Conservation (phyloP, 2,113 vertebrate species). For the Glareola pratincola region DNA sequence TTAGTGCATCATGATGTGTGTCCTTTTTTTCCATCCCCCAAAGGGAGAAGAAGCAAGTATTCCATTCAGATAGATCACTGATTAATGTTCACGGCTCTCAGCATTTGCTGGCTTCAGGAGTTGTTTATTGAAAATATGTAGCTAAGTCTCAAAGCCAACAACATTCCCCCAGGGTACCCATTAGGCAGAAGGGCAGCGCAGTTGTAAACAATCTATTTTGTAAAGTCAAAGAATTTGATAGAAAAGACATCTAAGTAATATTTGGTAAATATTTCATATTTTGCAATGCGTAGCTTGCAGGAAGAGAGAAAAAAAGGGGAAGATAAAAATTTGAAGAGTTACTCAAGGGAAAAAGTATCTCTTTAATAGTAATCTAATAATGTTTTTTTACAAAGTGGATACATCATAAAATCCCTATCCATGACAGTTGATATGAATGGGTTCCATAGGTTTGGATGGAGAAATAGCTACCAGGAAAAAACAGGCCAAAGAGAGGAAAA, state of each 20-base stretch:
- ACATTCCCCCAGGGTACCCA: constrained; percentile 53
- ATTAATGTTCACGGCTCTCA: constrained; percentile 59
- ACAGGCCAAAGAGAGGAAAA: background rate
- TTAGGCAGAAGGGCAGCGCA: constrained; percentile 66
- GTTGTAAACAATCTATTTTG: constrained; percentile 71
- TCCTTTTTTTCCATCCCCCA: background rate
- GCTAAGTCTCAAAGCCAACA: constrained; percentile 63
- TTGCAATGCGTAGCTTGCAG: constrained; percentile 12
- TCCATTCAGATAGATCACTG: constrained; percentile 62
- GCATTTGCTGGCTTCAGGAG: constrained; percentile 24
- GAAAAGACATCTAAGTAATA: constrained; percentile 29
- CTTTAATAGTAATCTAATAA: background rate
- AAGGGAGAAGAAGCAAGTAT: constrained; percentile 51
- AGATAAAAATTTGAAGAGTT: background rate
- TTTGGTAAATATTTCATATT: constrained; percentile 67
- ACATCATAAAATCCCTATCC: background rate
- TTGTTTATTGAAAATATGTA: constrained; percentile 66
- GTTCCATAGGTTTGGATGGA: background rate
- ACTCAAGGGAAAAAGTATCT: background rate
- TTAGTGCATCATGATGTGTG: constrained; percentile 5
- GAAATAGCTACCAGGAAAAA: background rate
- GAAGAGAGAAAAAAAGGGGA: constrained; percentile 3
- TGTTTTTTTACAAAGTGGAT: background rate
- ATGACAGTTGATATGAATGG: background rate
- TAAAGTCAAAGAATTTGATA: constrained; percentile 64